Evolutionary conservation across 2,888 invertebrate genomes (phyloP), one percentile per base, ranked within the genome.

Genomic region (Onthophagus sagittarius): DNA sequence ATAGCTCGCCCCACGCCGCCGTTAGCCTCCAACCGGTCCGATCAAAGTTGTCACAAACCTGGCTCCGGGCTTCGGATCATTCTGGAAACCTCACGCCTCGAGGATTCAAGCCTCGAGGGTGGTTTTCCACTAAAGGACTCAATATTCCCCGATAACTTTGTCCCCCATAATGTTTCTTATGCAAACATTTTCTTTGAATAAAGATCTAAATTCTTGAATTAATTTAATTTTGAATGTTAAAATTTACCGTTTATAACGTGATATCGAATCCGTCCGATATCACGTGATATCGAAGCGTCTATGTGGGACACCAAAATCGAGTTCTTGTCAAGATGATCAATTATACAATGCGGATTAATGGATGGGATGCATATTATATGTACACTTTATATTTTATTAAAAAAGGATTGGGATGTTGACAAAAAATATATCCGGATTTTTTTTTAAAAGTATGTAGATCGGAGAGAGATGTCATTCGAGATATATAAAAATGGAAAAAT

Each of bases 21-120:
- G 67, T 6, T 67, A n/a, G n/a, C 7, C 67, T 67, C 64, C 9
- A 64, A 6, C 67, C 7, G 1, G 67, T 23, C 15, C 67, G 67
- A 23, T 67, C 67, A 67, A 23, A 67, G 67, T 67, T 67, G 67
- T 67, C 67, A 67, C 67, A 67, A 32, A 67, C 67, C 67, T 2
- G 7, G 67, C 67, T 23, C n/a, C 31, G 67, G 67, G 67, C 31
- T 23, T 15, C 67, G n/a, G 67, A n/a, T 32, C 32, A 67, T 64
- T 13, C 64, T 64, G 5, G 15, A 23, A 13, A 64, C 64, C 15
- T 23, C 23, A 23, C 23, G 23, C 23, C 23, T 23, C 23, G 32
- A 23, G 67, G 67, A 32, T 67, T n/a, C 65, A 65, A 65, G 14
- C 5, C 23, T 31, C 11, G 32, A 23, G 67, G 67, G 67, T 67